These are phyloP conservation scores for Trachemys scripta DNA, from an alignment of 2,113 vertebrate species.

Conservation along the genomic window DNA sequence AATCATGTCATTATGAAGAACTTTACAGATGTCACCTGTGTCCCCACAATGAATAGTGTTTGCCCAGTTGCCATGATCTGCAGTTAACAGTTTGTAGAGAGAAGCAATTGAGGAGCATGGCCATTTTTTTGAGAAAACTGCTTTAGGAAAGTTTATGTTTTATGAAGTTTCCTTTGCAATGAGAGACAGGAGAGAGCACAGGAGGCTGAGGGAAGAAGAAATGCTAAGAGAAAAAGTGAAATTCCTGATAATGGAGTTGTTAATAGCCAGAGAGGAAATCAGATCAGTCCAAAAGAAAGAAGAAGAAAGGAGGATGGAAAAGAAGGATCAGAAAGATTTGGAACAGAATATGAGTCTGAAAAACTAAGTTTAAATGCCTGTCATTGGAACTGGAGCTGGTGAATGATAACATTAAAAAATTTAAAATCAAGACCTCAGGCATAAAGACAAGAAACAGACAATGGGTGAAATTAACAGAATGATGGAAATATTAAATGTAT, in stretches of 20 bases:
- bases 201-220: background rate
- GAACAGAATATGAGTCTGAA: background rate
- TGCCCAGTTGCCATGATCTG: background rate
- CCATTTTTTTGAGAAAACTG: background rate
- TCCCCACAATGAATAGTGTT: background rate
- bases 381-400: background rate
- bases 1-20: background rate
- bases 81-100: background rate
- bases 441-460: background rate
- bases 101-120: background rate
- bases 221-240: constrained; percentile 7
- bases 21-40: background rate
- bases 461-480: background rate
- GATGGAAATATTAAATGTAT: background rate
- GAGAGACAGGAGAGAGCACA: background rate
- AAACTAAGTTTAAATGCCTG: background rate
- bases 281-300: background rate
- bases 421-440: background rate
- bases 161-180: background rate
- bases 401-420: background rate
- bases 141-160: background rate
- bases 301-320: background rate
- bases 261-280: background rate
- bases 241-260: background rate
- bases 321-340: background rate